These are phyloP conservation scores for Papilio protenor DNA, from an alignment of 2,888 invertebrate genomes.

Conservation along the genomic window DNA sequence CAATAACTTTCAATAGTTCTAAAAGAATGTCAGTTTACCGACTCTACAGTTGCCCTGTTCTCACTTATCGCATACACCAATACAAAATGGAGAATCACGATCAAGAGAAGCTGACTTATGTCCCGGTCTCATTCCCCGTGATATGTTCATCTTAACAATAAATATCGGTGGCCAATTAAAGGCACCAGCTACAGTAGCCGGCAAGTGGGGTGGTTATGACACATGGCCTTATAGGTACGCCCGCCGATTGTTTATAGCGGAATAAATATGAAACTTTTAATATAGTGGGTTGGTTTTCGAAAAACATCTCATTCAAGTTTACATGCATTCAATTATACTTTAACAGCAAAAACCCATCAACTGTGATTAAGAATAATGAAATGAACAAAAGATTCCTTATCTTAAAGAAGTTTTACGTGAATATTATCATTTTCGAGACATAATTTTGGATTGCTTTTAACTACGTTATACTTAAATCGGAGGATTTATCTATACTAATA, in stretches of 20 bases:
- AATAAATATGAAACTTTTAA: conserved; percentile 22
- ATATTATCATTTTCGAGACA: neutral
- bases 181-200: conserved; percentile 53
- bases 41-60: conserved; percentile 56
- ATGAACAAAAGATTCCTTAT: neutral
- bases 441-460: neutral
- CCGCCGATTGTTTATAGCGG: conserved; percentile 30
- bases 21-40: conserved; percentile 35
- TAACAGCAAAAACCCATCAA: neutral
- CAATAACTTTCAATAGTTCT: neutral
- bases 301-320: conserved; percentile 3
- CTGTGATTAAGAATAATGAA: neutral
- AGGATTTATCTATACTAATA: too few species aligned
- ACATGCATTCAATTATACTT: conserved; percentile 1
- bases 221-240: conserved; percentile 36
- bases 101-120: conserved; percentile 81
- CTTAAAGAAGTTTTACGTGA: neutral
- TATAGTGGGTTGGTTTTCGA: conserved; percentile 9
- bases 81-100: conserved; percentile 82
- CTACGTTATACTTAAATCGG: neutral
- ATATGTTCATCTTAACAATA: conserved; percentile 83
- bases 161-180: conserved; percentile 82
- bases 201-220: conserved; percentile 46
- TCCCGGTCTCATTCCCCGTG: conserved; percentile 68
- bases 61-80: conserved; percentile 78